Base-by-base conservation (phyloP, 2,113 vertebrate species). In the Casuarius casuarius region DNA sequence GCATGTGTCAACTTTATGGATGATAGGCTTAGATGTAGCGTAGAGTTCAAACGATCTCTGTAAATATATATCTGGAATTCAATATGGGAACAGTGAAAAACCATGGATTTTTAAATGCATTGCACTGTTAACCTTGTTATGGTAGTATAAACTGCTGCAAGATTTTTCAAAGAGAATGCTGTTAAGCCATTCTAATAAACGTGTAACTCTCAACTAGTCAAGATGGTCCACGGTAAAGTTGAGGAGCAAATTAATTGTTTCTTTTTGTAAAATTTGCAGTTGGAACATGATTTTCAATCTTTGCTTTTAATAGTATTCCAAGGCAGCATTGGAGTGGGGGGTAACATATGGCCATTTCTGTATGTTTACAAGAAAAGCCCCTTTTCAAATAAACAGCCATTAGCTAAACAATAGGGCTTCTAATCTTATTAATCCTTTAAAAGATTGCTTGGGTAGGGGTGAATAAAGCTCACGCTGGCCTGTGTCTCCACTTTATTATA, bases 341-440 rank as follows among this genome's bases (percentile, higher is more conserved):
- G 81, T 83, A 95, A 87, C 95, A 95, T 95, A 97, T 95, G 94
- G 95, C 38, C 81, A 90, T 87, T 95, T 89, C 77, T 94, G 71
- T 46, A 82, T 96, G 96, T 84, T 96, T 95, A 95, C 90, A 93
- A 93, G 94, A 92, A 91, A 95, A 87, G 35, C 48, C 25, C 62
- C 87, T 95, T 96, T 96, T 91, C 83, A 95, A 94, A 90, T 92
- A 97, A 97, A 96, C 95, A 95, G 48, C 95, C 90, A 95, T 97
- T 89, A 78, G 65, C 89, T 85, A 94, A 96, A 97, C 94, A 97
- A 97, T 89, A 65, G 68, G 44, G 72, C 44, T 92, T 88, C 95
- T 97, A 97, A 97, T 97, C 95, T 94, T 90, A 97, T 74, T 97
- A 97, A 97, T 97, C 97, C 96, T 92, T 91, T 96, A 78, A 95